Evolutionary conservation across 1,140 invertebrate species (phyloP).

Genomic region (Monochamus saltuarius): DNA sequence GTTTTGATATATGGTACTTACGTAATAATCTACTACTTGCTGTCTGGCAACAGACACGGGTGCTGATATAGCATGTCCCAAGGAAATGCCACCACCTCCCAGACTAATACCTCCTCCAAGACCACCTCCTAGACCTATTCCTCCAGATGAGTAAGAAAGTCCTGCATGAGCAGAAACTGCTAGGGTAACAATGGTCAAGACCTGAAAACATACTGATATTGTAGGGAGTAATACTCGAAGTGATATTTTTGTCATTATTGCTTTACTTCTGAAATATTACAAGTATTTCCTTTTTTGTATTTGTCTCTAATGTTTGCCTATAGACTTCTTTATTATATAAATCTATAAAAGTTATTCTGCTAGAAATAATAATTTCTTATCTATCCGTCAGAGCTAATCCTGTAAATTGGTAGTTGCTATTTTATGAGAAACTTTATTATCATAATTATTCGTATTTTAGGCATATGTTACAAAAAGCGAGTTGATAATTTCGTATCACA

Average conservation of each 20-base stretch:
- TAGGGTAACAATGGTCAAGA: not conserved
- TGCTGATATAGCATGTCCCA: not conserved
- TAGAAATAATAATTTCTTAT: too few relatives aligned
- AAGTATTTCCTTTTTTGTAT: too few relatives aligned
- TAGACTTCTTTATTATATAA: too few relatives aligned
- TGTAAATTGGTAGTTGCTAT: too few relatives aligned
- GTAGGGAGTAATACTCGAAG: not conserved
- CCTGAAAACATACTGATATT: not conserved
- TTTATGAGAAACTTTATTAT: too few relatives aligned
- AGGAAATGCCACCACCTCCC: not conserved
- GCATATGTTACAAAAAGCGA: too few relatives aligned
- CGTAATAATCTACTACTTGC: slow-evolving; percentile 3
- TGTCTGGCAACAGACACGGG: not conserved
- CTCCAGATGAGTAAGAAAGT: not conserved
- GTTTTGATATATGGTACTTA: not conserved
- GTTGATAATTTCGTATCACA: too few relatives aligned
- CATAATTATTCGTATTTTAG: too few relatives aligned
- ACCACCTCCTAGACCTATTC: not conserved
- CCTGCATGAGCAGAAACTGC: slow-evolving; percentile 1
- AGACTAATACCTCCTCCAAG: slow-evolving; percentile 11
- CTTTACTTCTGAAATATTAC: too few relatives aligned
- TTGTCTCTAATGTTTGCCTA: too few relatives aligned
- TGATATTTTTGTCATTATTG: not conserved
- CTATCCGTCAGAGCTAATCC: too few relatives aligned
- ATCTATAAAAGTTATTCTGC: too few relatives aligned